Base-by-base conservation (phyloP, 1,140 invertebrate species). In the Lordiphosa stackelbergi region DNA sequence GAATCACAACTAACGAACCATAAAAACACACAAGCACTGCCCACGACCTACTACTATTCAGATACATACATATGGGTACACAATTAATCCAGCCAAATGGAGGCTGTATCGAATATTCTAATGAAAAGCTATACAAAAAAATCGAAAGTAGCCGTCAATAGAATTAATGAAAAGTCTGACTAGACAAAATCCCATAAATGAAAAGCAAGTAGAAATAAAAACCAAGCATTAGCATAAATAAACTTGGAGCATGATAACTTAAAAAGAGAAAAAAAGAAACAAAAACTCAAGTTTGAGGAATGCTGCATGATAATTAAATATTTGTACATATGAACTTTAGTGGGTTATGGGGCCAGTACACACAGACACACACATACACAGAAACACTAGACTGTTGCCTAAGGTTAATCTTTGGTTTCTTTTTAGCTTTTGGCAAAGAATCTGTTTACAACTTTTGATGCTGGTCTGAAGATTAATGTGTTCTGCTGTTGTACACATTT, bases 311-410 rank as follows among this genome's bases (percentile, higher is more conserved):
- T 75, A 75, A 75, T 75, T 75, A 75, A 75, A 75, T 77, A 75
- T 75, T 75, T 75, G 72, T 68, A 77, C 73, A 77, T 75, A 71
- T 75, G 54, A 75, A 75, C 73, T 75, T 75, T 77, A 77, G 36
- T 75, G 58, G 73, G 73, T 75, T 77, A 75, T 54, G 62, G 43
- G 73, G 73, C 53, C 73, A 77, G 19, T 43, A 41, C 11, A 60
- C 31, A 40, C 40, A 35, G 34, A 48, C 11, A 43, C 11, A 47
- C 12, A 71, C 5, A 19, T 19, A 52, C 24, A 43, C 10, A 56
- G 34, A 42, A 6, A 43, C 28, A 53, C 35, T 16, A 53, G 10
- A 24, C 12, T 55, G 28, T 55, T 34, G 48, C 34, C 12, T 28
- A 37, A 46, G 19, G 12, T 71, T 41, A 12, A 42, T 59, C 16